Base-by-base conservation (phyloP, 2,888 invertebrate genomes). In the Drosophila macrospina region DNA sequence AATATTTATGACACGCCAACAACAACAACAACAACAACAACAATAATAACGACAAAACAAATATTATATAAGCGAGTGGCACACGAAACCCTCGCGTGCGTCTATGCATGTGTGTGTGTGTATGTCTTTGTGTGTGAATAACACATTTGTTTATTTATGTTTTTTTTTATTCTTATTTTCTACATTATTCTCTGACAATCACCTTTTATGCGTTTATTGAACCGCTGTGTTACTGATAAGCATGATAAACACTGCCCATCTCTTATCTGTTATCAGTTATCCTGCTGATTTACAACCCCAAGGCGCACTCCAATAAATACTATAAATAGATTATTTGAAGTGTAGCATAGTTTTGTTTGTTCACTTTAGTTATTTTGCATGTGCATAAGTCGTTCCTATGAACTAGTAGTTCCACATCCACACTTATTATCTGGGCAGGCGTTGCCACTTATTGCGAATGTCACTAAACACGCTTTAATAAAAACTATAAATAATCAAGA, bases 141-240 rank as follows among this genome's bases (percentile, higher is more conserved):
- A 39, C 36, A 72, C 51, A 50, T 50, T 55, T 59, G 39, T 52
- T 56, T 60, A 30, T n/a, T 44, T 50, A 39, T 69, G 16, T 54
- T 15, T 10, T 42, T 42, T 26, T 50, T 15, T 13, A 30, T 45
- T 32, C 34, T 28, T 47, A 6, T 20, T 20, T 20, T 20, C 20
- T 20, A 20, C 20, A 71, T 51, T 51, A 24, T 48, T 47, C 10
- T 36, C 62, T 61, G 80, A 47, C 69, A 75, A 72, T 66, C 67
- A 66, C 67, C 74, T 65, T 61, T 64, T 26, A 47, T 50, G 57
- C 65, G 75, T 68, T 72, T 78, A 56, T 80, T 80, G 78, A 80
- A 83, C 80, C 61, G 80, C 34, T 28, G 47, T 32, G 20, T 32
- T 7, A 0, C 15, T 44, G 41, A 65, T 42, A 48, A 26, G 20